A percentile compares a stretch with the other conserved stretches of the same genome.
These are phyloP conservation scores for Sebastes diaconus DNA, from an alignment of 2,797 vertebrate species.

Conservation along the genomic window DNA sequence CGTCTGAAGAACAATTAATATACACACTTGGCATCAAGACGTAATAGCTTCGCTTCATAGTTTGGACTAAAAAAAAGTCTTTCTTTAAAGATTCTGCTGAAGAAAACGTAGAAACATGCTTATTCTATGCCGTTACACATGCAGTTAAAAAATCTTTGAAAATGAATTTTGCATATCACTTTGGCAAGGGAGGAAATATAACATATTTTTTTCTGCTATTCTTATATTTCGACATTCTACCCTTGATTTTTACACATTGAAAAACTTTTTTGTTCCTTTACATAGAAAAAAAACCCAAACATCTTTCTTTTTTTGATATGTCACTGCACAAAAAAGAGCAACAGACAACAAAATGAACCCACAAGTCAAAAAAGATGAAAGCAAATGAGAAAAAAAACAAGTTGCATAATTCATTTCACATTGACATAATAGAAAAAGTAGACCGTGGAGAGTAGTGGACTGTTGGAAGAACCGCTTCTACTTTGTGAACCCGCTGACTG, in stretches of 20 bases:
- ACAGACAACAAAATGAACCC: slow-evolving; percentile 77
- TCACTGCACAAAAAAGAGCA: slow-evolving; percentile 81
- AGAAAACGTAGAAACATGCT: slow-evolving; percentile 82
- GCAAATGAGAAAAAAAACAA: slow-evolving; percentile 56
- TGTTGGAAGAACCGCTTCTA: slow-evolving; percentile 47
- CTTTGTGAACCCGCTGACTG: slow-evolving; percentile 19
- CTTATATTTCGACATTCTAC: slow-evolving; percentile 61
- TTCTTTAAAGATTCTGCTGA: slow-evolving; percentile 62
- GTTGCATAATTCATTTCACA: slow-evolving; percentile 80
- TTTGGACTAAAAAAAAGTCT: slow-evolving; percentile 63
- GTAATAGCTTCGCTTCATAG: slow-evolving; percentile 65
- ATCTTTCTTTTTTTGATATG: slow-evolving; percentile 62
- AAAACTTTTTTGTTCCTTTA: slow-evolving; percentile 69
- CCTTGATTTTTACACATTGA: slow-evolving; percentile 72
- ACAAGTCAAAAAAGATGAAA: slow-evolving; percentile 71
- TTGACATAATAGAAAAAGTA: slow-evolving; percentile 70
- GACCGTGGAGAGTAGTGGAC: slow-evolving; percentile 66
- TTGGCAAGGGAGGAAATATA: slow-evolving; percentile 79
- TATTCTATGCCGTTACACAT: slow-evolving; percentile 79
- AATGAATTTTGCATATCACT: slow-evolving; percentile 81
- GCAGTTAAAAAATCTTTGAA: slow-evolving; percentile 73
- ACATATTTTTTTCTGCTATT: slow-evolving; percentile 58
- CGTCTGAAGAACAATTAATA: slow-evolving; percentile 46
- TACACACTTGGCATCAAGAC: slow-evolving; percentile 76
- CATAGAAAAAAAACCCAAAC: slow-evolving; percentile 56